Percentiles rank a stretch among this genome's conserved stretches.
These are phyloP conservation scores for Aleiodes sp. DNA, from an alignment of 1,140 invertebrate species.

Conservation along the genomic window DNA sequence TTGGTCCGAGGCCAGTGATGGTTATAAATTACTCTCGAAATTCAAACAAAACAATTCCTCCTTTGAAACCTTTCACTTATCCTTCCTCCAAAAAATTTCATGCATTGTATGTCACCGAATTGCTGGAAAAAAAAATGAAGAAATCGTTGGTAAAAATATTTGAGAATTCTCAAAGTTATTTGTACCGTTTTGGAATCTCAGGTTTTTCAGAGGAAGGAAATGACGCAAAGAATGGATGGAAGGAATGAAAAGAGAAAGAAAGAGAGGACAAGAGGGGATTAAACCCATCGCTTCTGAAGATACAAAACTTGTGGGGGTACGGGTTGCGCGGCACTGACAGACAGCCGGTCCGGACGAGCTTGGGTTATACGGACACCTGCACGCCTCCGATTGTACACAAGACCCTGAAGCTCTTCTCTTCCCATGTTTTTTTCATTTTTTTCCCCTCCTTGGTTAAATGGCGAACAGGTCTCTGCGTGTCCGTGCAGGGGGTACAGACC, in stretches of 20 bases:
- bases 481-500: conserved; percentile 17
- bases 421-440: no score
- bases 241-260: background rate
- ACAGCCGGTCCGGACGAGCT: conserved; percentile 30
- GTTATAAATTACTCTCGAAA: conserved; percentile 33
- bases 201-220: background rate
- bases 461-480: conserved; percentile 7
- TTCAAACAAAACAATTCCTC: conserved; percentile 31
- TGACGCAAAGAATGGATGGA: conserved; percentile 11
- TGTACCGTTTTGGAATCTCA: conserved; percentile 31
- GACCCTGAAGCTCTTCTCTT: conserved; percentile 14
- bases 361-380: conserved; percentile 53
- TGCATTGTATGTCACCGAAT: no score
- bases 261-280: background rate
- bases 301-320: conserved; percentile 53
- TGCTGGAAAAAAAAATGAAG: no score
- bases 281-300: conserved; percentile 20
- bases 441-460: background rate
- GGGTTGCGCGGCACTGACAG: conserved; percentile 55
- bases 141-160: no score
- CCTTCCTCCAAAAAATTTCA: background rate
- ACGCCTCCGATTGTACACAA: conserved; percentile 53
- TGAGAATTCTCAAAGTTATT: conserved; percentile 46
- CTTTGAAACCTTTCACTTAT: background rate
- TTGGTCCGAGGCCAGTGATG: conserved; percentile 25